Base-by-base conservation (phyloP, 2,797 vertebrate species). In the Phrynocephalus vlangalii region DNA sequence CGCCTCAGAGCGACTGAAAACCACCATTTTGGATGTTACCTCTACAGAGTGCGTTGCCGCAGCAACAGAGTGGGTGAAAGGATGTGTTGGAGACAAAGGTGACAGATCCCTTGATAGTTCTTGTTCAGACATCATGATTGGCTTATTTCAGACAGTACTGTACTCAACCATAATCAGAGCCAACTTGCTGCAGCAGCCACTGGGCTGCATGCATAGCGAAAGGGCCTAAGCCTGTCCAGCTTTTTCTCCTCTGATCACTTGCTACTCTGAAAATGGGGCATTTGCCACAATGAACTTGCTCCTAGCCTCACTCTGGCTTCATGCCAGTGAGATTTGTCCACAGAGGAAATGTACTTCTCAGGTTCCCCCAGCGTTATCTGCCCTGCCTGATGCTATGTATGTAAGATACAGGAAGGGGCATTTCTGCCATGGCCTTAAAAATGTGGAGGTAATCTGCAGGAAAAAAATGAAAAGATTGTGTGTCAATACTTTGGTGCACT, bases 61-160 rank as follows among this genome's bases (percentile, higher is more conserved):
- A 44, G 71, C 71, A 16, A 75, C 82, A 0, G 22, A 84, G 15
- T 84, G 82, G 82, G 71, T 75, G 52, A 84, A 84, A 73, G 4
- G 28, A 33, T 73, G 52, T 4, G 70, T 75, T 22, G 71, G 71
- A 11, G 9, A 30, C 82, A 84, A 84, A 84, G 82, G 82, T 88
- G 52, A 38, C 6, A 56, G 75, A 5, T 76, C 26, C 28, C 30
- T 56, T 10, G 38, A 44, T 71, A 24, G 15, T 28, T 70, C 26
- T 72, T 5, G n/a, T 6, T 50, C 6, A 20, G 56, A 91, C 96
- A 95, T 4, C 20, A 28, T 28, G 52, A 38, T 3, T 8, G 9
- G 6, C 28, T 33, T 15, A 73, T 13, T 60, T 83, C 5, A 73
- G 16, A 83, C 26, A 30, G 33, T 60, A 81, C 10, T 33, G 16